phyloP scores from a whole-genome alignment of 2,113 vertebrate genomes.

The Rhea pennata region DNA sequence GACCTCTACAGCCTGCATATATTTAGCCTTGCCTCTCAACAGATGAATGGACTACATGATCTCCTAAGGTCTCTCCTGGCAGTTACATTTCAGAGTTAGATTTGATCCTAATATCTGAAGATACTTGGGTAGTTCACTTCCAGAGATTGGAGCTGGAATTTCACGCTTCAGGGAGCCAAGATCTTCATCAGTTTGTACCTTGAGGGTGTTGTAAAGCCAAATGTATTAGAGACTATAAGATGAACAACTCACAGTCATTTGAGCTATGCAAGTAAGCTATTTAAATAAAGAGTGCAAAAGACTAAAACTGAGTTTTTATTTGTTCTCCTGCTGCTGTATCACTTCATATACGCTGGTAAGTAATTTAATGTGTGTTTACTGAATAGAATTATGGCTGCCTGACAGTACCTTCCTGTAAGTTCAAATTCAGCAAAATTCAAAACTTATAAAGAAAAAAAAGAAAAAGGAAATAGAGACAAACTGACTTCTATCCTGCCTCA shows the following conservation, averaged over 20 bases:
- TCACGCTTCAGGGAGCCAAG: accelerated
- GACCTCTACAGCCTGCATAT: background rate
- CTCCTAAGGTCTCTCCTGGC: background rate
- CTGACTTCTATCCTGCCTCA: background rate
- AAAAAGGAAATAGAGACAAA: background rate
- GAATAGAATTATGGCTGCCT: background rate
- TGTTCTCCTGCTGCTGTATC: background rate
- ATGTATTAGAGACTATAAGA: background rate
- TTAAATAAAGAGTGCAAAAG: background rate
- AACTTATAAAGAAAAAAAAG: background rate
- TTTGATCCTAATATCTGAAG: background rate
- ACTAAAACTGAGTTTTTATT: background rate
- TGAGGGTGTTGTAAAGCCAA: background rate
- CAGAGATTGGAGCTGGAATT: background rate
- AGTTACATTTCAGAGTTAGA: background rate
- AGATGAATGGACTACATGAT: background rate
- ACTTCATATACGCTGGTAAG: background rate
- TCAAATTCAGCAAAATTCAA: background rate
- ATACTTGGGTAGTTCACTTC: background rate
- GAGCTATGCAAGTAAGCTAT: background rate
- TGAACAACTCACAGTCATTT: background rate
- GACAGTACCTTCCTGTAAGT: background rate
- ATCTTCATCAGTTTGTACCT: background rate
- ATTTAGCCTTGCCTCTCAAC: background rate
- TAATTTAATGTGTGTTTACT: background rate